Base-by-base conservation (phyloP, 2,888 invertebrate genomes). In the Lobophora halterata region DNA sequence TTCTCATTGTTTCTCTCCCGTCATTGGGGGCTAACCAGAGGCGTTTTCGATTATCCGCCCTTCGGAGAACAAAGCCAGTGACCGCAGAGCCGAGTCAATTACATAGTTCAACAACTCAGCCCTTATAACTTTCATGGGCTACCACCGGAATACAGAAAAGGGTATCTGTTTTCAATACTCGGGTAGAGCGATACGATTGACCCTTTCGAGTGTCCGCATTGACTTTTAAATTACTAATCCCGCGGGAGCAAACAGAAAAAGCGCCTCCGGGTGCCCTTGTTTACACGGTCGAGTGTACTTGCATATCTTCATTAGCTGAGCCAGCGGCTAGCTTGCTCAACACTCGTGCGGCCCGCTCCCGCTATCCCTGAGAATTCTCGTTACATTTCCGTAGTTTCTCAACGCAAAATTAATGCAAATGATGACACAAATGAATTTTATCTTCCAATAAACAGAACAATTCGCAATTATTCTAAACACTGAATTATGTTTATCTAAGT, bases 141-240 rank as follows among this genome's bases (percentile, higher is more conserved):
- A 79, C 81, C 79, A 72, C 77, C 72, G 77, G 86, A 86, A 86
- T 86, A 86, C 86, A 81, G 83, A 85, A 82, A 83, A 86, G 86
- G 86, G 79, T 86, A 86, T 83, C 78, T 77, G 82, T 85, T 87
- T 86, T 85, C 85, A 86, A 86, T 86, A 86, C 80, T 70, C 71
- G 66, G 75, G 71, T 58, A 67, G 72, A 65, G 68, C 76, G 70
- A 73, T 76, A 72, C 83, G 86, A 86, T 83, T 86, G 86, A 86
- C 86, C 86, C 83, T 83, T 82, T 80, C 67, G 81, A 86, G 85
- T 85, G 82, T 87, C 81, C 79, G 81, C 85, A 87, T 87, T 87
- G 86, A 87, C 87, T 87, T 87, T 87, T 87, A 87, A 87, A 87
- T 87, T 87, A 83, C 81, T 86, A 86, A 87, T 86, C 83, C 80